A percentile compares a stretch with the other conserved stretches of the same genome.
Evolutionary conservation across 2,113 vertebrate species (phyloP).

Genomic region (Lonchura striata): DNA sequence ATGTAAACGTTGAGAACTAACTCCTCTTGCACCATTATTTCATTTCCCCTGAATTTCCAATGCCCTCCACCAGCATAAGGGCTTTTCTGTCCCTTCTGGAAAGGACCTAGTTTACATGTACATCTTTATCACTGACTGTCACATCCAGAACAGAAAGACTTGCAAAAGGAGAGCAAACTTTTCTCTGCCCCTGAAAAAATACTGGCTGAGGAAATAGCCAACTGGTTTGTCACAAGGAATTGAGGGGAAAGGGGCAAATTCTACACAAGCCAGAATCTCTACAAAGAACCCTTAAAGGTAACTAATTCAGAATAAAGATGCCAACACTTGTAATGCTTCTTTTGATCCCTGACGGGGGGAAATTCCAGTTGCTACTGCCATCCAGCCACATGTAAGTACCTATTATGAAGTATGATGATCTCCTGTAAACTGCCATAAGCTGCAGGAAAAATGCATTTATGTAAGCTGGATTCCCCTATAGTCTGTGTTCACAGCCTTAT

Average conservation of each 20-base stretch:
- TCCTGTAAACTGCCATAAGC: neutral
- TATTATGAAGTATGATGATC: neutral
- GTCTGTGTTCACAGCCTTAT: neutral
- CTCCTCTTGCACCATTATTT: neutral
- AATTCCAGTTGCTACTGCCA: conserved; percentile 32
- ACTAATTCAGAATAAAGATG: neutral
- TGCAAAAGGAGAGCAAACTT: neutral
- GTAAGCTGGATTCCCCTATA: neutral
- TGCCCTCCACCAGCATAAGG: neutral
- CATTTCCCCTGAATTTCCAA: neutral
- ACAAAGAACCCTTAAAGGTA: neutral
- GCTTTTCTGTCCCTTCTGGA: neutral
- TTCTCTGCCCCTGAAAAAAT: neutral
- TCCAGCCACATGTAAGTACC: neutral
- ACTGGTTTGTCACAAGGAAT: neutral
- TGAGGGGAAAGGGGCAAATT: neutral
- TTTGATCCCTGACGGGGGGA: neutral
- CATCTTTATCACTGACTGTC: neutral
- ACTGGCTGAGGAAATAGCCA: neutral
- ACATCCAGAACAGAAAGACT: neutral
- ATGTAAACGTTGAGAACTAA: neutral
- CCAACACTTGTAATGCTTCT: neutral
- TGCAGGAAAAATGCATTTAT: neutral
- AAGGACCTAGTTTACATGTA: neutral
- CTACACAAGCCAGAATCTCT: neutral